These are phyloP conservation scores for Dendrolimus pini DNA, from an alignment of 2,888 invertebrate genomes.

Conservation along the genomic window DNA sequence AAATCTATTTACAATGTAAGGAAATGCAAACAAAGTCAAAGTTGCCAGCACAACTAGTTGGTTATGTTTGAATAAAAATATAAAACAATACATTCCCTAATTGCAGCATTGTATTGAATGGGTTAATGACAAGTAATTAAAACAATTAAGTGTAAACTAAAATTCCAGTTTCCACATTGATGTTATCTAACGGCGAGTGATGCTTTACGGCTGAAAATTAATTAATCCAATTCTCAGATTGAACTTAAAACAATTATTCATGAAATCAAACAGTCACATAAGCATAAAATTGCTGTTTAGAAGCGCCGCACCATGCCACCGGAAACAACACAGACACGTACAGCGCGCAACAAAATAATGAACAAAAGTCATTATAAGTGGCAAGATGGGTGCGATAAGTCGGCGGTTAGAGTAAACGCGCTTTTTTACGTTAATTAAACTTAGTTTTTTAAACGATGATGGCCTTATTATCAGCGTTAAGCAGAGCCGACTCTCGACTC, in stretches of 20 bases:
- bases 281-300: slow-evolving; percentile 62
- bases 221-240: slow-evolving; percentile 42
- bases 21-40: too few species aligned
- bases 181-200: slow-evolving; percentile 21
- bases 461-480: slow-evolving; percentile 61
- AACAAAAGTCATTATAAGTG: slow-evolving; percentile 71
- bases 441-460: slow-evolving; percentile 69
- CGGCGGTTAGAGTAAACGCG: slow-evolving; percentile 67
- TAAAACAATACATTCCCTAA: neutral
- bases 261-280: slow-evolving; percentile 51
- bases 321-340: slow-evolving; percentile 58
- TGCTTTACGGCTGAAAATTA: slow-evolving; percentile 43
- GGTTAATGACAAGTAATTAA: neutral
- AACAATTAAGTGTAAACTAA: slow-evolving; percentile 5
- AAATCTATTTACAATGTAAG: too few species aligned
- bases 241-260: slow-evolving; percentile 32
- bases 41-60: too few species aligned
- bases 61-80: neutral
- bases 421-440: slow-evolving; percentile 76
- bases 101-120: neutral
- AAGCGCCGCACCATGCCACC: slow-evolving; percentile 34
- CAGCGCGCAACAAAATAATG: slow-evolving; percentile 65
- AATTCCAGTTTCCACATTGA: slow-evolving; percentile 24
- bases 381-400: slow-evolving; percentile 61
- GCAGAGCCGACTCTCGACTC: slow-evolving; percentile 18